Evolutionary conservation across 2,797 vertebrate species (phyloP).

Genomic region (Macrochelys suwanniensis): DNA sequence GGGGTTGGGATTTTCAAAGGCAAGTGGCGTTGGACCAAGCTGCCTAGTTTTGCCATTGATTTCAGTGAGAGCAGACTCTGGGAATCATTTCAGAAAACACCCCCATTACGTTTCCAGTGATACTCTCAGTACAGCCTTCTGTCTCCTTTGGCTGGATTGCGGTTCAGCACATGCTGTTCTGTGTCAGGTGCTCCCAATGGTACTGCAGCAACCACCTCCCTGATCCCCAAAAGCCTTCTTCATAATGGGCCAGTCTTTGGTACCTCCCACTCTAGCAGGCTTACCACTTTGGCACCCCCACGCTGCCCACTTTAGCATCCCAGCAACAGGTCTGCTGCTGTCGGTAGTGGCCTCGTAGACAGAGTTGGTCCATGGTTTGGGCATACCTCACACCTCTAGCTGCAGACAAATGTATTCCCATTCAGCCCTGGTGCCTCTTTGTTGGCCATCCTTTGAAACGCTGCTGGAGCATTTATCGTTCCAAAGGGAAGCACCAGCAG

Average conservation of each 20-base stretch:
- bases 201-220: neutral
- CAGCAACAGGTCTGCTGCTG: neutral
- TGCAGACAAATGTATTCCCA: neutral
- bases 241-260: neutral
- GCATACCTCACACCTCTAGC: neutral
- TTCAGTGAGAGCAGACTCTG: neutral
- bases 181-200: neutral
- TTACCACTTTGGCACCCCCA: neutral
- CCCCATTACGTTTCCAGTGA: neutral
- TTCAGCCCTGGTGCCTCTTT: neutral
- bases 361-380: neutral
- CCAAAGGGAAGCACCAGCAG: neutral
- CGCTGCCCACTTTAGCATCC: neutral
- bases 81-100: neutral
- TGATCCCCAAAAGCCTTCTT: neutral
- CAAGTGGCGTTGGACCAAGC: neutral
- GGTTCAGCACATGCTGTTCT: neutral
- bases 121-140: neutral
- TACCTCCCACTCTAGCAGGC: neutral
- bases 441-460: neutral
- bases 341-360: neutral
- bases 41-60: neutral
- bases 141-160: neutral
- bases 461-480: neutral
- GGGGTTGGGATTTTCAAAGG: neutral